Base-by-base conservation (phyloP, 2,888 invertebrate species). In the Tachina fera region DNA sequence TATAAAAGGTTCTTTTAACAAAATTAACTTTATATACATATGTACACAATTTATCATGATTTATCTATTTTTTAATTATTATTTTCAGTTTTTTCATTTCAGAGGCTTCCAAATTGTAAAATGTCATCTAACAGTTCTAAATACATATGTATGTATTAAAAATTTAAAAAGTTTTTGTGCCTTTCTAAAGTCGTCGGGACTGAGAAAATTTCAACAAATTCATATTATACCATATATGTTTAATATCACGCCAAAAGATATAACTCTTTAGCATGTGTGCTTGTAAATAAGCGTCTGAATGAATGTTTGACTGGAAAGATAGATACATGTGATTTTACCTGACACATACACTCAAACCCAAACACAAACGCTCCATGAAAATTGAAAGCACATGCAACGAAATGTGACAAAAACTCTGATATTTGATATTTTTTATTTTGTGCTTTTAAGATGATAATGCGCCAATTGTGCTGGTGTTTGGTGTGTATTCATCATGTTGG, bases 401-500 rank as follows among this genome's bases (percentile, higher is more conserved):
- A 68, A 72, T 19, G 83, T 78, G 83, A 83, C 83, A 83, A 67
- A 83, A 67, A 53, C 31, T n/a, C 31, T 71, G 83, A 74, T 61
- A 83, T 13, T 74, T 78, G 83, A 83, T 83, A 83, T 83, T 77
- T 81, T 31, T 68, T 53, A 51, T 67, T 39, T 72, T 39, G 53
- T 65, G 67, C 51, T 22, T 47, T 67, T 39, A 39, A 72, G 60
- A 51, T 61, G 65, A 60, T 72, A 67, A 83, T 75, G 4, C 75
- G 58, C 71, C 71, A 76, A 80, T 70, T 79, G 74, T 70, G 47
- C 39, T 80, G 79, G 58, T 81, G 71, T 31, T 68, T 67, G 49
- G 60, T 60, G 61, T 53, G 47, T 75, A 31, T 31, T 31, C 6
- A 31, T 75, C 63, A 56, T 43, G 58, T 80, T n/a, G n/a, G 65